phyloP scores from a whole-genome alignment of 2,888 invertebrate genomes.

The Graphium colonna region DNA sequence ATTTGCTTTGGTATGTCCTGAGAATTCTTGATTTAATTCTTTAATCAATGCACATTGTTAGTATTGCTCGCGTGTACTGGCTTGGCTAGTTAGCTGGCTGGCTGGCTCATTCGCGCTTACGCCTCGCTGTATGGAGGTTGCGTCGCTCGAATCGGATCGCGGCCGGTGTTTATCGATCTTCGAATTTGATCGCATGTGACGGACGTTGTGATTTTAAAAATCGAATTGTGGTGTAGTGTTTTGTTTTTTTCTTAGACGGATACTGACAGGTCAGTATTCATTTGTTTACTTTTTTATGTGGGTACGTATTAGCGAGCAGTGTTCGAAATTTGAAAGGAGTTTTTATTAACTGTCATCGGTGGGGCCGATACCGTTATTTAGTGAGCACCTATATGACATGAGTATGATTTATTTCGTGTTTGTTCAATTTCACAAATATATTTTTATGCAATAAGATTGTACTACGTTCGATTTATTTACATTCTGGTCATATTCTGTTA shows the following conservation, averaged over 20 bases:
- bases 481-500: too few species aligned
- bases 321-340: constrained; percentile 21
- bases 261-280: constrained; percentile 30
- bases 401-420: constrained; percentile 34
- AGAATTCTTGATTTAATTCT: constrained; percentile 27
- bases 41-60: constrained; percentile 34
- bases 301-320: constrained; percentile 15
- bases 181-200: constrained; percentile 26
- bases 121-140: constrained; percentile 57
- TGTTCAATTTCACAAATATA: constrained; percentile 1
- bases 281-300: constrained; percentile 23
- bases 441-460: too few species aligned
- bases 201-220: constrained; percentile 26
- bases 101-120: constrained; percentile 61
- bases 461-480: too few species aligned
- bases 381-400: constrained; percentile 32
- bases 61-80: constrained; percentile 30
- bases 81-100: neutral
- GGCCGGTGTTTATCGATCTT: constrained; percentile 45
- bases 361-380: constrained; percentile 40
- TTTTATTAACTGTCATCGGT: constrained; percentile 29
- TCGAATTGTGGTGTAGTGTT: constrained; percentile 17
- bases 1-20: neutral
- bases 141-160: constrained; percentile 32
- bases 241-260: constrained; percentile 20